phyloP scores from a whole-genome alignment of 2,888 invertebrate species.

The Diaperis boleti region DNA sequence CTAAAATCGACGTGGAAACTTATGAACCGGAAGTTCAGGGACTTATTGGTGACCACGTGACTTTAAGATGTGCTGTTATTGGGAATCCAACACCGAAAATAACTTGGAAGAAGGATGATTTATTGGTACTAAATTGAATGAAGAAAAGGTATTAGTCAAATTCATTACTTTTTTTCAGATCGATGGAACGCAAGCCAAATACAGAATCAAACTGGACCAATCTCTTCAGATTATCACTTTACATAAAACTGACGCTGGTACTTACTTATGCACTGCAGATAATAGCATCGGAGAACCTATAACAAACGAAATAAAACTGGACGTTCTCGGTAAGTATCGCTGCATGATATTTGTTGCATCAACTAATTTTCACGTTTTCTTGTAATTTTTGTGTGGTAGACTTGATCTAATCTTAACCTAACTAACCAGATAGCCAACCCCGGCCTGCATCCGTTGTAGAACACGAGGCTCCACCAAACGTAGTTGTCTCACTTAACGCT shows the following conservation, averaged over 20 bases:
- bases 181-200: constrained; percentile 78
- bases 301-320: constrained; percentile 76
- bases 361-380: constrained; percentile 2
- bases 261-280: constrained; percentile 87
- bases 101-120: constrained; percentile 80
- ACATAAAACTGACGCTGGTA: constrained; percentile 84
- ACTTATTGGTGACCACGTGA: constrained; percentile 80
- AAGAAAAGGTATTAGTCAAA: background rate
- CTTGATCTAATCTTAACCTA: constrained; percentile 39
- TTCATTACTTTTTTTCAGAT: constrained; percentile 70
- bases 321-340: constrained; percentile 77
- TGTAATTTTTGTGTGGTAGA: constrained; percentile 28
- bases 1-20: constrained; percentile 60
- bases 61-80: constrained; percentile 79
- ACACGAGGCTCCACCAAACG: constrained; percentile 72
- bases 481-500: constrained; percentile 78
- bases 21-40: constrained; percentile 74
- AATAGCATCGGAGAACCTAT: constrained; percentile 80
- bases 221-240: constrained; percentile 87
- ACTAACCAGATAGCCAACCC: constrained; percentile 48
- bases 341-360: constrained; percentile 4
- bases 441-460: constrained; percentile 77
- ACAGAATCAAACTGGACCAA: constrained; percentile 75
- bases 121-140: constrained; percentile 69
- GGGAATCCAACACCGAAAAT: constrained; percentile 84